Percentiles rank a stretch among this genome's conserved stretches.
phyloP scores from a whole-genome alignment of 2,797 vertebrate genomes.

The Nannoperca australis region DNA sequence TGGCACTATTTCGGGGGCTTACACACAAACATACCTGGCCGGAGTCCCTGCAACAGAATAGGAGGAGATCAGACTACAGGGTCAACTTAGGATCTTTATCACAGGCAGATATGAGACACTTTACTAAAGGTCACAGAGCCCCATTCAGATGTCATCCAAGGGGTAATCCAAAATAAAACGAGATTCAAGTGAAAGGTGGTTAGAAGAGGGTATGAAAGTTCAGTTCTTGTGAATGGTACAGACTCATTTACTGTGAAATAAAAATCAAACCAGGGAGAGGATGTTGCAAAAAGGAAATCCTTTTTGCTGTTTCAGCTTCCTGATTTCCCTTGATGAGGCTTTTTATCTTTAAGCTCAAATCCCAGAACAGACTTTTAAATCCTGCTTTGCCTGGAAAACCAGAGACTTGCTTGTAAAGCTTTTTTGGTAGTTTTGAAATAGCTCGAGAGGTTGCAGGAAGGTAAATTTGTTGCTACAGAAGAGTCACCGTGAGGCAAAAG shows the following conservation, averaged over 20 bases:
- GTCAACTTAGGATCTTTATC: constrained; percentile 36
- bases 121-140: constrained; percentile 45
- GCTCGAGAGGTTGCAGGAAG: background rate
- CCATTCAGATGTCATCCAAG: background rate
- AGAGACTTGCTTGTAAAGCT: background rate
- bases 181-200: background rate
- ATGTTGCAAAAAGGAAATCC: constrained; percentile 8
- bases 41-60: constrained; percentile 80
- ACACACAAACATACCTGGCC: constrained; percentile 71
- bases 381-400: constrained; percentile 5
- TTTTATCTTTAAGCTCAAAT: constrained; percentile 23
- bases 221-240: background rate
- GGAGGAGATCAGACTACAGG: constrained; percentile 41
- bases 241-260: background rate
- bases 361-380: constrained; percentile 7
- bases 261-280: constrained; percentile 5
- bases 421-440: background rate
- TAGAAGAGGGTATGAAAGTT: background rate
- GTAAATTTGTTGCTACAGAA: background rate
- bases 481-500: background rate
- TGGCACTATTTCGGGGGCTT: constrained; percentile 66
- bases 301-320: constrained; percentile 24
- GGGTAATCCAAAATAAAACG: background rate
- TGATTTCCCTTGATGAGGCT: constrained; percentile 15
- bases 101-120: constrained; percentile 16